These are phyloP conservation scores for Drosophila kambysellisi DNA, from an alignment of 2,888 invertebrate species.

Conservation along the genomic window DNA sequence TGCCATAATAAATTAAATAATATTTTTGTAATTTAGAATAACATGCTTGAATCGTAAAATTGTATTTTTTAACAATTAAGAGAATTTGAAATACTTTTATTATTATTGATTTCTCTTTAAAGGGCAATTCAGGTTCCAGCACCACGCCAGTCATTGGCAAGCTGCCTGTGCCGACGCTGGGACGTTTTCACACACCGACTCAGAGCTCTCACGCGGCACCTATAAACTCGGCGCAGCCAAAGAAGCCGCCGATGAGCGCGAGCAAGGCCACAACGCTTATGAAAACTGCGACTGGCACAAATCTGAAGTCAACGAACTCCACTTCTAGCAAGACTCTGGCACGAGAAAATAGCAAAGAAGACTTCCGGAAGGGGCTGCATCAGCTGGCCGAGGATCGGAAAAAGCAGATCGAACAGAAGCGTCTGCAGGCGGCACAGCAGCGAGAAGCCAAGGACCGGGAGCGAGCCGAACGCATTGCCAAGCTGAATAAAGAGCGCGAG, in stretches of 20 bases:
- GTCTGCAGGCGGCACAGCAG: constrained; percentile 80
- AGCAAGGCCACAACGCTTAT: constrained; percentile 75
- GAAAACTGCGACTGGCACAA: constrained; percentile 67
- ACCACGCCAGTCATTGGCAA: constrained; percentile 82
- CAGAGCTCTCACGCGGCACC: constrained; percentile 66
- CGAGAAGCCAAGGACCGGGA: constrained; percentile 84
- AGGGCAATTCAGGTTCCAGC: constrained; percentile 34
- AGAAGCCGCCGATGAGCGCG: constrained; percentile 81
- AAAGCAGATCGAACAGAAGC: constrained; percentile 84
- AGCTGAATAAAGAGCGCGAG: constrained; percentile 83
- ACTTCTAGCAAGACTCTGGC: constrained; percentile 71
- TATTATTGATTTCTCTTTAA: background rate
- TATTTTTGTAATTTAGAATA: background rate
- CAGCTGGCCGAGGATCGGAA: constrained; percentile 83
- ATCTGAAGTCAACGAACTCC: constrained; percentile 61
- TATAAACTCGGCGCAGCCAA: constrained; percentile 60
- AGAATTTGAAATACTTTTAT: background rate
- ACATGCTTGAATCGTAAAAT: background rate
- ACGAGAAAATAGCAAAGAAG: constrained; percentile 83
- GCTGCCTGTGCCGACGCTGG: constrained; percentile 68
- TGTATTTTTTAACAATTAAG: background rate
- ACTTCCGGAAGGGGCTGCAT: constrained; percentile 81
- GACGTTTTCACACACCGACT: constrained; percentile 83
- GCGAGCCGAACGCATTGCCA: constrained; percentile 82
- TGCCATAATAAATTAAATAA: background rate